Percentiles rank a stretch among this genome's conserved stretches.
Conservation (phyloP, 1,140 invertebrate genomes). For the Hirudo medicinalis region DNA sequence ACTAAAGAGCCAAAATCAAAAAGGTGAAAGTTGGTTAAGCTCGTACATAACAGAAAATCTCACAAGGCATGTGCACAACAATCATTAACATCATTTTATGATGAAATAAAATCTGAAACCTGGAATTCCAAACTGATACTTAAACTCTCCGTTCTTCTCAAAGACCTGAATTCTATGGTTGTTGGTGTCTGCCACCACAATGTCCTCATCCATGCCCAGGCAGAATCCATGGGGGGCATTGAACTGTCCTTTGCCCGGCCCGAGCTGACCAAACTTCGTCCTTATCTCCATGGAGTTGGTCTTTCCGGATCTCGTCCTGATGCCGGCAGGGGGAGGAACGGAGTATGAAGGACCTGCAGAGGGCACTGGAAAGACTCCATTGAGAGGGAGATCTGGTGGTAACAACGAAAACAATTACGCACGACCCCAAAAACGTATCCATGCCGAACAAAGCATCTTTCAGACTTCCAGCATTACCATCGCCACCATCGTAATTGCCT, state of each 20-base stretch:
- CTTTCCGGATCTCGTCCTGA: constrained; percentile 11
- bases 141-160: constrained; percentile 72
- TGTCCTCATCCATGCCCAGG: constrained; percentile 71
- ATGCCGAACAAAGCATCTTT: too few species aligned
- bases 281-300: constrained; percentile 38
- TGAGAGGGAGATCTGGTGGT: constrained; percentile 9
- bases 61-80: too few species aligned
- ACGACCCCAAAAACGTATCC: background rate
- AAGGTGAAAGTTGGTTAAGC: too few species aligned
- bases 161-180: constrained; percentile 85
- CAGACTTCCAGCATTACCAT: background rate
- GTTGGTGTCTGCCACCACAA: constrained; percentile 81
- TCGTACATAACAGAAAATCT: too few species aligned
- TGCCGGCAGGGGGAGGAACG: background rate
- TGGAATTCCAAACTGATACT: constrained; percentile 73
- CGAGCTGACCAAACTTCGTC: constrained; percentile 82
- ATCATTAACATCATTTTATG: too few species aligned
- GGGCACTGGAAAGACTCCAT: constrained; percentile 10
- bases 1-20: too few species aligned
- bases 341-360: background rate
- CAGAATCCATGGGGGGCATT: constrained; percentile 95
- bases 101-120: constrained; percentile 44
- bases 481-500: too few species aligned
- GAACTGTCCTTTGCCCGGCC: constrained; percentile 77
- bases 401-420: background rate